phyloP scores from a whole-genome alignment of 2,113 vertebrate species.

The Erythrolamprus reginae region DNA sequence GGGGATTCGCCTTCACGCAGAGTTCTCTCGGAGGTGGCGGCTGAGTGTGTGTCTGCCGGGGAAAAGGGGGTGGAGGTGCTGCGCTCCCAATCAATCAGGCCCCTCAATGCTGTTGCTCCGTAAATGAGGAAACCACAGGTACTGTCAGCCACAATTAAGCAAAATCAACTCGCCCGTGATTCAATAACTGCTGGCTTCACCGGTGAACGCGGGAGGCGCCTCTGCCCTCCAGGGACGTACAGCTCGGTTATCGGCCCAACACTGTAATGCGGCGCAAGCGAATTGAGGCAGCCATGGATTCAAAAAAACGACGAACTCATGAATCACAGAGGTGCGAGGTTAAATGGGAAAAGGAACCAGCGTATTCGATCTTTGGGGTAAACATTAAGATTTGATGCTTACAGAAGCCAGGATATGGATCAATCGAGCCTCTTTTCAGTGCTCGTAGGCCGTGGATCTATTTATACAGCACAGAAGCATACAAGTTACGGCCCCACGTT shows the following conservation, averaged over 20 bases:
- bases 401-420: conserved; percentile 19
- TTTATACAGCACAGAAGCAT: not conserved
- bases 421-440: conserved; percentile 25
- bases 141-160: conserved; percentile 64
- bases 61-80: not conserved
- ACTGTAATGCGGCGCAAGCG: conserved; percentile 9
- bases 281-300: conserved; percentile 18
- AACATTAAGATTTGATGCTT: conserved; percentile 34
- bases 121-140: conserved; percentile 56
- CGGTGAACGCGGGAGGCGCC: conserved; percentile 22
- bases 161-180: conserved; percentile 60
- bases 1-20: conserved; percentile 22
- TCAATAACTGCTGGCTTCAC: conserved; percentile 48
- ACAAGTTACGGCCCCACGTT: not conserved
- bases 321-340: conserved; percentile 14
- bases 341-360: conserved; percentile 19
- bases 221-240: not conserved
- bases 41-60: not conserved
- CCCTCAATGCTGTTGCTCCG: conserved; percentile 55
- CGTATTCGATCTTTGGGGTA: not conserved
- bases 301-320: conserved; percentile 29
- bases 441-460: conserved; percentile 1
- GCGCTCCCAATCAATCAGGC: conserved; percentile 64
- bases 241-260: not conserved
- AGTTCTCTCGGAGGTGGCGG: not conserved